phyloP scores from a whole-genome alignment of 92 coral and sea anemone species.

The Umimayanthus chanpuru region DNA sequence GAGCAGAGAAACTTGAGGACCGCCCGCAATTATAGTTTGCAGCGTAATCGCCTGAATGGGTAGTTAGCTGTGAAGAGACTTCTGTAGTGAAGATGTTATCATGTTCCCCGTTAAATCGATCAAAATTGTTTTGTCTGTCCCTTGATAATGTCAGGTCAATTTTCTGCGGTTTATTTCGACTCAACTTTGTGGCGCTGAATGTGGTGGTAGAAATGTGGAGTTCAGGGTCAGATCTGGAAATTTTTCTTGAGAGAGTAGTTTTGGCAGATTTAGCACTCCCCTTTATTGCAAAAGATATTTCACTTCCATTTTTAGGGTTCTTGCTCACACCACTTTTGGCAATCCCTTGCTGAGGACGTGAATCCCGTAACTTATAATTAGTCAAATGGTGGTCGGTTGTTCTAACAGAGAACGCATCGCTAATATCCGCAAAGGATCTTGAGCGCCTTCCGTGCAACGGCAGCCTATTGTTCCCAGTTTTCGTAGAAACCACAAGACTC shows the following conservation, averaged over 20 bases:
- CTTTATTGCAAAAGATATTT: not conserved
- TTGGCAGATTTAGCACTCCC: not conserved
- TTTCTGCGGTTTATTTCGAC: not conserved
- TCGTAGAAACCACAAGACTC: no score
- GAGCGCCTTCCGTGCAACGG: not conserved
- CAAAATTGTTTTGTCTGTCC: not conserved
- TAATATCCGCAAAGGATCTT: not conserved
- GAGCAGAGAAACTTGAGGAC: not conserved
- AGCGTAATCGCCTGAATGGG: not conserved
- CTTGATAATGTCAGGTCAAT: not conserved
- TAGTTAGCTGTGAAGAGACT: not conserved
- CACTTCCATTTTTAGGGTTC: not conserved
- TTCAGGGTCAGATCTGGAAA: not conserved
- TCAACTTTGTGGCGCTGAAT: not conserved
- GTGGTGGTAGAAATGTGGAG: not conserved
- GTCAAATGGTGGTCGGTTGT: not conserved
- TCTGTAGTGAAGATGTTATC: not conserved
- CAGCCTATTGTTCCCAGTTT: not conserved
- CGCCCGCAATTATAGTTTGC: not conserved
- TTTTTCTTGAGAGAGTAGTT: constrained; percentile 1
- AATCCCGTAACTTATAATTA: not conserved
- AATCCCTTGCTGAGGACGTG: not conserved
- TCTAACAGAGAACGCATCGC: not conserved
- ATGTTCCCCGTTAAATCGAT: not conserved
- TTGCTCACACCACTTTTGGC: not conserved